Base-by-base conservation (phyloP, 2,797 vertebrate genomes). In the Heterohyrax brucei region DNA sequence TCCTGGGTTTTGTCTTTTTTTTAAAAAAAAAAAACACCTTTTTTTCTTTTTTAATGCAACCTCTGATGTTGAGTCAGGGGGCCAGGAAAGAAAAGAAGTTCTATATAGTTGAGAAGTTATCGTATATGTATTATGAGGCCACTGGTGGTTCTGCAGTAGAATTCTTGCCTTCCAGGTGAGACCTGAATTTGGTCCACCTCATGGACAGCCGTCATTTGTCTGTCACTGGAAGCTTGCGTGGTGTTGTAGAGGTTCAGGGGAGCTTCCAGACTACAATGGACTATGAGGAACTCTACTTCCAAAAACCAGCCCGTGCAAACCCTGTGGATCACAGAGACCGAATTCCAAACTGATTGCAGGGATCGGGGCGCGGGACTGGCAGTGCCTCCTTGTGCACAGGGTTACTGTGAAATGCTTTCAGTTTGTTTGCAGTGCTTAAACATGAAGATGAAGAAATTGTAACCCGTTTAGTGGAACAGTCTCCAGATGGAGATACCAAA, bases 401-500 rank as follows among this genome's bases (percentile, higher is more conserved):
- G 5, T 22, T 61, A 21, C 59, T 28, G 30, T 86, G 62, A 73
- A 87, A 44, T 66, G 21, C 14, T 53, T 48, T 1, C 30, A 24
- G 13, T 28, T 28, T 93, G 86, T 94, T 53, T 83, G 53, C 13
- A 75, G 0, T 30, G 0, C 78, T 95, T 70, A 66, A 93, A 83
- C 10, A 21, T 75, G 89, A 80, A 1, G 53, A 13, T 66, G 82
- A 61, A 53, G 44, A 89, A 96, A 33, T 4, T 1, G 33, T 68
- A 72, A 91, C 80, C 93, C 91, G 59, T 56, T 66, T 91, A 61
- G 28, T 44, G 22, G n/a, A 44, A 46, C 53, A 83, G 26, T 83
- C 80, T 94, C 14, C 3, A 10, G 10, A 2, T 13, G 14, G 76
- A 59, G 28, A 24, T 19, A 39, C 39, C 39, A 39, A 39, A 39